Percentiles rank a stretch among this genome's conserved stretches.
Conservation (phyloP, 2,797 vertebrate genomes). For the Argya squamiceps region DNA sequence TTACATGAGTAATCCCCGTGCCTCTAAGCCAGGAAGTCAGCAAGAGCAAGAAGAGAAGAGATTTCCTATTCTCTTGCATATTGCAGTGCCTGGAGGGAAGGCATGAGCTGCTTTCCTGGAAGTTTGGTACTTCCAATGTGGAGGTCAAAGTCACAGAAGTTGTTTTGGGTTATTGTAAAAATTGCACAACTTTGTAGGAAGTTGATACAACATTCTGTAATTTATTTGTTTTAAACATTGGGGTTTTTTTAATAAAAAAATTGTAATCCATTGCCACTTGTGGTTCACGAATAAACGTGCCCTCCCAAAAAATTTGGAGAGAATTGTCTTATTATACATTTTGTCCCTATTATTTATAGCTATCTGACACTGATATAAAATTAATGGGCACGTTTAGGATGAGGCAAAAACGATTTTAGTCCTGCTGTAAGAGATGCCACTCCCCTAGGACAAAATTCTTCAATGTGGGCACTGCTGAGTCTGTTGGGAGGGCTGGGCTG, state of each 20-base stretch:
- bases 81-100: background rate
- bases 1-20: background rate
- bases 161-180: background rate
- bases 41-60: background rate
- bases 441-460: background rate
- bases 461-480: background rate
- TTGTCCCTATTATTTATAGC: background rate
- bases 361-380: background rate
- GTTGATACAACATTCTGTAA: background rate
- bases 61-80: background rate
- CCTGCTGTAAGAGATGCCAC: background rate
- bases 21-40: background rate
- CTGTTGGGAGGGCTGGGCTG: background rate
- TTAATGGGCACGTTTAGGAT: background rate
- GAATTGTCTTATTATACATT: background rate
- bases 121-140: background rate
- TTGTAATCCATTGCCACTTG: background rate
- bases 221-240: background rate
- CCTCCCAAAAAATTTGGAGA: background rate
- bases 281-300: fast-evolving
- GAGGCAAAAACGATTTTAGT: background rate
- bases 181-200: background rate
- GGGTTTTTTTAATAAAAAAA: fast-evolving
- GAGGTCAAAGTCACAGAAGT: background rate
- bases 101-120: background rate